Conservation (phyloP, 1,140 invertebrate genomes). For the Pachyrhynchus sulphureomaculatus region DNA sequence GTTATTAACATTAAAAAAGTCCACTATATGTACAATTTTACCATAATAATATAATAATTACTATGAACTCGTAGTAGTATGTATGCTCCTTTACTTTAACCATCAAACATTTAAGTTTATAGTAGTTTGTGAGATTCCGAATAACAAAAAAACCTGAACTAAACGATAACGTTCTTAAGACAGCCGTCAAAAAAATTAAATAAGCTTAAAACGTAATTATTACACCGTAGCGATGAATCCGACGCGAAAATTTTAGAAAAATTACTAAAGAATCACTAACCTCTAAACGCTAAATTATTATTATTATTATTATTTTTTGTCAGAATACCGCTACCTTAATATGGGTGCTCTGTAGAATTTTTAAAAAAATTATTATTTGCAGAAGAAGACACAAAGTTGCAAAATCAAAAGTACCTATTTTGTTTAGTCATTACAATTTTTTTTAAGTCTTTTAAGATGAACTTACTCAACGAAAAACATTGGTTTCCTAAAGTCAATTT, state of each 20-base stretch:
- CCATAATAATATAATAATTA: not conserved
- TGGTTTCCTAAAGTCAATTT: too few relatives aligned
- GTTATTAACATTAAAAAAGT: conserved; percentile 1
- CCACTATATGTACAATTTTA: conserved; percentile 8
- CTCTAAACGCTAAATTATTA: conserved; percentile 1
- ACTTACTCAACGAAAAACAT: too few relatives aligned
- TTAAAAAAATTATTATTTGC: too few relatives aligned
- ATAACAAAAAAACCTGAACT: too few relatives aligned
- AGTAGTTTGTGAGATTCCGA: conserved; percentile 15
- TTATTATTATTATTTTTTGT: not conserved
- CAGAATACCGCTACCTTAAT: not conserved
- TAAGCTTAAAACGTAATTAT: not conserved
- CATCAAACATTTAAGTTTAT: conserved; percentile 1
- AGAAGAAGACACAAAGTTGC: too few relatives aligned
- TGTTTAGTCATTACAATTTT: too few relatives aligned
- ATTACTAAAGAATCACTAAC: conserved; percentile 8
- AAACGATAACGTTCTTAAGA: not conserved
- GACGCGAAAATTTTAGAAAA: not conserved
- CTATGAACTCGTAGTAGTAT: not conserved
- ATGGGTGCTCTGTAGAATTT: not conserved
- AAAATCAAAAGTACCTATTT: too few relatives aligned
- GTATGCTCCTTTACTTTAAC: conserved; percentile 5
- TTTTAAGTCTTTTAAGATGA: too few relatives aligned
- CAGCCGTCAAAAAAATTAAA: conserved; percentile 12
- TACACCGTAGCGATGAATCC: not conserved